Evolutionary conservation across 2,797 vertebrate species (phyloP).

Genomic region (Phataginus tricuspis): DNA sequence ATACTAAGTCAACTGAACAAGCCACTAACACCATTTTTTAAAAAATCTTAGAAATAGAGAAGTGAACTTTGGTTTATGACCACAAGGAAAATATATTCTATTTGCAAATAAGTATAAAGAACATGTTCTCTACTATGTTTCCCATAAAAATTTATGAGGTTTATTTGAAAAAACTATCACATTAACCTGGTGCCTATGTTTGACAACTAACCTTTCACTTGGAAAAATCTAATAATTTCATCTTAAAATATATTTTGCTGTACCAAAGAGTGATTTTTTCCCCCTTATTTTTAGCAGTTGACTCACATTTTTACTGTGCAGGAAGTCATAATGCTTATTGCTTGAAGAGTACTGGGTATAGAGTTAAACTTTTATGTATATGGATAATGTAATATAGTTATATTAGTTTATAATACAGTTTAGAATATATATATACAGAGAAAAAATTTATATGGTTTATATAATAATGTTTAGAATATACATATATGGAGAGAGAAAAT

Average conservation of each 20-base stretch:
- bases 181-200: not conserved
- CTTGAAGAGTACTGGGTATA: not conserved
- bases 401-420: too few relatives aligned
- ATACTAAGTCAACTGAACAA: not conserved
- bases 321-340: not conserved
- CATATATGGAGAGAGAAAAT: too few relatives aligned
- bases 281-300: not conserved
- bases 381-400: not conserved
- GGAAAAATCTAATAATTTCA: constrained; percentile 45
- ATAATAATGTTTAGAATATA: too few relatives aligned
- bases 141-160: not conserved
- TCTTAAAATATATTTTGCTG: constrained; percentile 28
- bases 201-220: not conserved
- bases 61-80: constrained; percentile 2
- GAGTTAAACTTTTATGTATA: not conserved
- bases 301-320: constrained; percentile 2
- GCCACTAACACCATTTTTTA: not conserved
- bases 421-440: too few relatives aligned
- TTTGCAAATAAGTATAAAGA: not conserved
- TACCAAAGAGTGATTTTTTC: not conserved
- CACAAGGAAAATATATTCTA: constrained; percentile 26
- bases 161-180: not conserved
- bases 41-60: not conserved
- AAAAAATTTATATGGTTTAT: too few relatives aligned
- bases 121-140: not conserved